Base-by-base conservation (phyloP, 92 coral and sea anemone genomes). In the Pocillopora grandis region DNA sequence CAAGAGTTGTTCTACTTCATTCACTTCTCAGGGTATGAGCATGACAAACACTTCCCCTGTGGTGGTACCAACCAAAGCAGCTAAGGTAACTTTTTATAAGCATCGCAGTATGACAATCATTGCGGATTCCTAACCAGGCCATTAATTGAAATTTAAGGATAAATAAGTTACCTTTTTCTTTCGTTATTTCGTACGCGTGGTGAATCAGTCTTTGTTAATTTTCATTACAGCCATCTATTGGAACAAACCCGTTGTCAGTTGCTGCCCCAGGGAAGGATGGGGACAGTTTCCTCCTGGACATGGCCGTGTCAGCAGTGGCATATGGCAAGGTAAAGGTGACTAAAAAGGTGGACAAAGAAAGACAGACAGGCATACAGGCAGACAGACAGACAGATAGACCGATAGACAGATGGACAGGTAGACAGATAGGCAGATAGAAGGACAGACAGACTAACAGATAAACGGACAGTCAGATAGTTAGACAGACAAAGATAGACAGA, bases 261-360 rank as follows among this genome's bases (percentile, higher is more conserved):
- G 91, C 98, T 62, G 98, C 98, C 16, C 95, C 98, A 65, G 98
- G 92, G 58, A 80, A 74, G 73, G 91, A 80, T 75, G 93, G 91
- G 62, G 98, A 93, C 76, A 90, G 93, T 77, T 95, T 93, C 92
- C 98, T 89, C 16, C 86, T 95, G 66, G 98, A 95, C 65, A 95
- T 95, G 98, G 98, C 98, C 14, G 93, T 98, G 7, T 91, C 98
- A 61, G 90, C 93, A 67, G 98, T 91, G 36, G 98, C 98, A 16
- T 75, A 86, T 16, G 98, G 98, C 76, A 95, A 95, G 94, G 98
- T 95, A 9, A 42, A 42, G 68, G 88, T 84, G 8, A n/a, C 57
- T 58, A 58, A 62, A 12, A 2, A 7, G 19, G 6, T 17, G 1
- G 20, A 9, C 4, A n/a, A 5, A 23, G 5, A 66, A 10, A 21